These are phyloP conservation scores for Novumbra hubbsi DNA, from an alignment of 2,797 vertebrate genomes.

Conservation along the genomic window DNA sequence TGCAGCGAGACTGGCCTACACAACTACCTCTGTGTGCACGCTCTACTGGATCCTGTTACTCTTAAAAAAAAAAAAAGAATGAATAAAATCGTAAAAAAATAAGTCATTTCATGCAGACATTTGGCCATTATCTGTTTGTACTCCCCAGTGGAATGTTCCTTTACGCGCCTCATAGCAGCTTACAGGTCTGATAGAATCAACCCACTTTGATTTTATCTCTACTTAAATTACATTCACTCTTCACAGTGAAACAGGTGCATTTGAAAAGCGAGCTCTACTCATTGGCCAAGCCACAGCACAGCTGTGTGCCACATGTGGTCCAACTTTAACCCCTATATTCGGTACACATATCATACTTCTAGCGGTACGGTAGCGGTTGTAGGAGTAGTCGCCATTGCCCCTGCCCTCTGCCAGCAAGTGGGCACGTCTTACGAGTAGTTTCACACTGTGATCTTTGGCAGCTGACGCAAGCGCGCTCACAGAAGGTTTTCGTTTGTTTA, in stretches of 20 bases:
- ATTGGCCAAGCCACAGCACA: slow-evolving; percentile 89
- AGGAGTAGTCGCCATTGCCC: slow-evolving; percentile 62
- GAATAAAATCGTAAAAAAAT: slow-evolving; percentile 39
- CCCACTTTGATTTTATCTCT: slow-evolving; percentile 74
- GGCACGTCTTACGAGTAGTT: slow-evolving; percentile 84
- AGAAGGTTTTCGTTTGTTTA: slow-evolving; percentile 79
- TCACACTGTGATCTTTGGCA: slow-evolving; percentile 87
- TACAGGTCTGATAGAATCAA: slow-evolving; percentile 82
- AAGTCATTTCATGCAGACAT: slow-evolving; percentile 59
- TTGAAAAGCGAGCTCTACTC: slow-evolving; percentile 72
- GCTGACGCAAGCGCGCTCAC: slow-evolving; percentile 85
- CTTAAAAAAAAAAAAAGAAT: slow-evolving; percentile 37
- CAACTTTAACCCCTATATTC: slow-evolving; percentile 78
- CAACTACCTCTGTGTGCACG: slow-evolving; percentile 19
- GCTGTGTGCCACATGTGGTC: slow-evolving; percentile 83
- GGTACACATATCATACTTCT: slow-evolving; percentile 46
- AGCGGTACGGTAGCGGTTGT: slow-evolving; percentile 31
- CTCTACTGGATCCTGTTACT: slow-evolving; percentile 38
- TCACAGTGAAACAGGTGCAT: slow-evolving; percentile 97
- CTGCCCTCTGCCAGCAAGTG: slow-evolving; percentile 79
- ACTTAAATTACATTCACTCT: slow-evolving; percentile 87
- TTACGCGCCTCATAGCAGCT: slow-evolving; percentile 86
- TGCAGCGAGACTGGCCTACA: slow-evolving; percentile 21
- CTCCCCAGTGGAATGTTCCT: slow-evolving; percentile 90
- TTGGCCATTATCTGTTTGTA: slow-evolving; percentile 56